Evolutionary conservation across 2,113 vertebrate genomes (phyloP).

Genomic region (Oreotrochilus melanogaster): DNA sequence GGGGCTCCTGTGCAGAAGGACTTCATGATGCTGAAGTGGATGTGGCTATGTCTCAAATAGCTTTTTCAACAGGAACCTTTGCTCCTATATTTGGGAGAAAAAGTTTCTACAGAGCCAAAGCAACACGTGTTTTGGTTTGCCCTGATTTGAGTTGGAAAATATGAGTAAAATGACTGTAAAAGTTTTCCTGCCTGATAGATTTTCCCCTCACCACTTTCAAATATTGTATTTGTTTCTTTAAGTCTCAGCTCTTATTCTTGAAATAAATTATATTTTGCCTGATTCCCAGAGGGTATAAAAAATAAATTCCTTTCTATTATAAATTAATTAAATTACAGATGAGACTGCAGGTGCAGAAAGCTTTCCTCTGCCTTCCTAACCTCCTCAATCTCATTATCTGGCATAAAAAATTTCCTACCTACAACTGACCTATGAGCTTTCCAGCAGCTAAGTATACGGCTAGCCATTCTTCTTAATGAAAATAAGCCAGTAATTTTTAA

Average conservation of each 20-base stretch:
- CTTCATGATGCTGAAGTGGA: background rate
- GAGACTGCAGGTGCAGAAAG: background rate
- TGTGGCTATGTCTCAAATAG: background rate
- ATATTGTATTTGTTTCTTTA: background rate
- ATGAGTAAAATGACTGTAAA: background rate
- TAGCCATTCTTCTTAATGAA: background rate
- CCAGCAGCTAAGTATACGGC: background rate
- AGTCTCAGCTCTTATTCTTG: background rate
- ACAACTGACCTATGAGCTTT: slow-evolving; percentile 11
- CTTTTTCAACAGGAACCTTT: background rate
- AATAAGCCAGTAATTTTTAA: slow-evolving; percentile 37
- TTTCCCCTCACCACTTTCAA: background rate
- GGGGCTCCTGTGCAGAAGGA: background rate
- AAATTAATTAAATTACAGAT: background rate
- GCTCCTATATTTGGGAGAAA: background rate
- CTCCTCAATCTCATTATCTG: background rate
- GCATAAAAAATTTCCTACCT: slow-evolving; percentile 26
- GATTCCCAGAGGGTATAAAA: background rate
- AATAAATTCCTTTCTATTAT: background rate
- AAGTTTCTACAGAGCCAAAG: background rate
- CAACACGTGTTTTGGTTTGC: background rate
- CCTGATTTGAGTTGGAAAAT: background rate
- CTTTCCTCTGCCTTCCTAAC: background rate
- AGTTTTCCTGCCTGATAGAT: background rate
- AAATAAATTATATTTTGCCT: background rate